Percentiles rank a stretch among this genome's conserved stretches.
Conservation (phyloP, 2,113 vertebrate genomes). For the Rutilus rutilus region DNA sequence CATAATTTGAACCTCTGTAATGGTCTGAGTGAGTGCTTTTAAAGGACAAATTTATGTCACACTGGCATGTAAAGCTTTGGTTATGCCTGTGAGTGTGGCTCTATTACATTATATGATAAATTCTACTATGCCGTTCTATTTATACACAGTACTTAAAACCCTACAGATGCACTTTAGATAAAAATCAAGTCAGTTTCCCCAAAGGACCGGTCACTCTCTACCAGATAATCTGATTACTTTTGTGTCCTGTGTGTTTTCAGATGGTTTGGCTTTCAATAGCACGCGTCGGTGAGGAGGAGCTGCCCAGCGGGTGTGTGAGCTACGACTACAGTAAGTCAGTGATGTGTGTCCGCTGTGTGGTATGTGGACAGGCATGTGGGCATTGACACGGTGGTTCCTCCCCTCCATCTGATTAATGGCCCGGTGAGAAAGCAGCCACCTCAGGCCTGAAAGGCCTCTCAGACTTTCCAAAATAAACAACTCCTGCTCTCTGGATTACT, state of each 20-base stretch:
- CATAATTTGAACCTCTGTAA: background rate
- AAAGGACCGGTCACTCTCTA: background rate
- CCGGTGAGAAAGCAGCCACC: constrained; percentile 63
- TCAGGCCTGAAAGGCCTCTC: constrained; percentile 57
- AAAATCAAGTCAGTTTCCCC: background rate
- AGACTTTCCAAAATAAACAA: constrained; percentile 73
- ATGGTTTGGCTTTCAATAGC: background rate
- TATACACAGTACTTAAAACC: background rate
- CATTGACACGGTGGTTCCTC: constrained; percentile 14
- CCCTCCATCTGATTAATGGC: constrained; percentile 37
- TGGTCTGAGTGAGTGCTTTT: constrained; percentile 3
- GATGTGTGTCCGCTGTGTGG: constrained; percentile 54
- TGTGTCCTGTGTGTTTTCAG: constrained; percentile 8
- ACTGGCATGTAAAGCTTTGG: too few relatives aligned
- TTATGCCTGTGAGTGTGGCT: background rate
- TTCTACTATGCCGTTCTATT: background rate
- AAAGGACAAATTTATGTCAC: background rate
- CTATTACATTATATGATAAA: background rate
- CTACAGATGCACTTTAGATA: background rate
- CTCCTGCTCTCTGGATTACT: constrained; percentile 70
- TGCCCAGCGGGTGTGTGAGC: background rate
- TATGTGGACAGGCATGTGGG: constrained; percentile 37
- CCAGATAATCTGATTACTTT: constrained; percentile 10
- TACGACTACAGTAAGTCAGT: constrained; percentile 24
- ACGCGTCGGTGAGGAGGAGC: background rate